Evolutionary conservation across 2,888 invertebrate species (phyloP).

Genomic region (Cheilosia grossa): DNA sequence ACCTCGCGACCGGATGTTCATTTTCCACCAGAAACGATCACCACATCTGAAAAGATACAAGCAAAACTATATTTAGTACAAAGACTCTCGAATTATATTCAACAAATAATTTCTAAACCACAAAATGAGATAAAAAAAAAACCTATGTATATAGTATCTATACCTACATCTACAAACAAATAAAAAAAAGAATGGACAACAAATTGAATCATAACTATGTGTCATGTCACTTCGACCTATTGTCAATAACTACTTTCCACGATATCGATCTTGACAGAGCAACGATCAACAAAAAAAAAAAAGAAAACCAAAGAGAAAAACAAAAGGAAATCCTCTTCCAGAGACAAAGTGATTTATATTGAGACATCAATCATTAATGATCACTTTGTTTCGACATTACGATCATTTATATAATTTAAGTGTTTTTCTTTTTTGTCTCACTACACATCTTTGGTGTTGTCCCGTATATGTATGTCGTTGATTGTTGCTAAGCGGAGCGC

Average conservation of each 20-base stretch:
- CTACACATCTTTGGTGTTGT: not conserved
- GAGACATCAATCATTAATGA: slow-evolving; percentile 59
- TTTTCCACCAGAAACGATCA: no score
- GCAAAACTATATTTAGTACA: no score
- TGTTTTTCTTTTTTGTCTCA: slow-evolving; percentile 36
- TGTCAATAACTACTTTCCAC: slow-evolving; percentile 50
- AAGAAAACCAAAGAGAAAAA: not conserved
- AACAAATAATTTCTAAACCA: not conserved
- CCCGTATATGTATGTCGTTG: not conserved
- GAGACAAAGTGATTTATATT: slow-evolving; percentile 56
- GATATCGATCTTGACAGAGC: slow-evolving; percentile 39
- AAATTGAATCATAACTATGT: slow-evolving; percentile 28
- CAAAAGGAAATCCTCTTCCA: slow-evolving; percentile 6
- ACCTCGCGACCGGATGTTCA: no score
- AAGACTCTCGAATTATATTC: not conserved
- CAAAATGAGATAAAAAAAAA: not conserved
- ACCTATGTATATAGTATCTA: not conserved
- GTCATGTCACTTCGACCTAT: slow-evolving; percentile 29
- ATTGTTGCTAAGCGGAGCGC: slow-evolving; percentile 15
- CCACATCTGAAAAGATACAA: no score
- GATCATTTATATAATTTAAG: slow-evolving; percentile 58
- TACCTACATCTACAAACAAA: not conserved
- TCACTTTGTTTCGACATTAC: slow-evolving; percentile 61
- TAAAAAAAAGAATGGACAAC: slow-evolving; percentile 9
- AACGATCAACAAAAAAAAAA: slow-evolving; percentile 13